Conservation (phyloP, 2,797 vertebrate genomes). For the Manis crassicaudata region DNA sequence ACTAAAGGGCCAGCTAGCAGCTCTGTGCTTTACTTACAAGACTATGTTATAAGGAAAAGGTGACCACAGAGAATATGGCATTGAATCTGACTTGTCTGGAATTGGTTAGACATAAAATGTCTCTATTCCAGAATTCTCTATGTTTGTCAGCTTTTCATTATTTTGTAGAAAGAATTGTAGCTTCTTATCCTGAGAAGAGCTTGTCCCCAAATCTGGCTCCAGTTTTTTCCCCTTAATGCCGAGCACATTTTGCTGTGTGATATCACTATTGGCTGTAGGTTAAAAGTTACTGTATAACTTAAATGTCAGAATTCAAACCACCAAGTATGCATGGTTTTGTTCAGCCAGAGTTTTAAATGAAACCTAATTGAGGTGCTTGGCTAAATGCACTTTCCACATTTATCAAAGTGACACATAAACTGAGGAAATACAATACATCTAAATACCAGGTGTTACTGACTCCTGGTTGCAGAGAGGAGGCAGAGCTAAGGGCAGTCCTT, state of each 20-base stretch:
- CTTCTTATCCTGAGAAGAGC: constrained; percentile 69
- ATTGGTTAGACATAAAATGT: constrained; percentile 67
- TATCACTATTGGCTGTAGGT: constrained; percentile 79
- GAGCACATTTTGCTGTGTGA: constrained; percentile 72
- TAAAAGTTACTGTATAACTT: constrained; percentile 77
- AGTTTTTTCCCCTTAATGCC: constrained; percentile 27
- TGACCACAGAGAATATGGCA: constrained; percentile 18
- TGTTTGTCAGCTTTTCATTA: constrained; percentile 70
- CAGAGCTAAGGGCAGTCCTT: constrained; percentile 55
- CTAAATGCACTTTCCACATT: constrained; percentile 76
- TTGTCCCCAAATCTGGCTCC: constrained; percentile 77
- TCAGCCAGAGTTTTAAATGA: constrained; percentile 80
- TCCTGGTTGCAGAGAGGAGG: constrained; percentile 41
- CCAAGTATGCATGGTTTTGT: constrained; percentile 72
- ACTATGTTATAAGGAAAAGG: background rate
- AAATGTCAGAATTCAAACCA: constrained; percentile 79
- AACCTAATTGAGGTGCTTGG: constrained; percentile 80
- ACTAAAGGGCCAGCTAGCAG: background rate
- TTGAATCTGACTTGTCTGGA: constrained; percentile 71
- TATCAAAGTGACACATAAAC: constrained; percentile 81
- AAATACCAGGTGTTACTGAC: constrained; percentile 76
- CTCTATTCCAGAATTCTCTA: constrained; percentile 60
- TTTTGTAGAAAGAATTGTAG: constrained; percentile 72
- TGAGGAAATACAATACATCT: constrained; percentile 73
- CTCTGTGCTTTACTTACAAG: constrained; percentile 31